Evolutionary conservation across 2,113 vertebrate species (phyloP).

Genomic region (Tachysurus vachellii): DNA sequence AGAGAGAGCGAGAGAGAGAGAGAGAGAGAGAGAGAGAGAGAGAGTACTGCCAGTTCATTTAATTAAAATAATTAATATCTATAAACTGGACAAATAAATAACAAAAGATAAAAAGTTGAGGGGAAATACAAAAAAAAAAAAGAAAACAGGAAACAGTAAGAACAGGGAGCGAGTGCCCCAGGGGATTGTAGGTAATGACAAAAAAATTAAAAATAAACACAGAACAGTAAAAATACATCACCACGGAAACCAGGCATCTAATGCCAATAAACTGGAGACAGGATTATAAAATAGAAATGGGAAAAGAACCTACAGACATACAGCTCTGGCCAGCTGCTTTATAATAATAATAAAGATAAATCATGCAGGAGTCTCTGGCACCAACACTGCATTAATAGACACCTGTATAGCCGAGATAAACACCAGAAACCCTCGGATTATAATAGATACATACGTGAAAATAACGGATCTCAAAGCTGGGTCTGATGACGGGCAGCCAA

Average conservation of each 20-base stretch:
- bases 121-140: neutral
- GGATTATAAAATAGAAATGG: neutral
- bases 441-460: no score
- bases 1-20: neutral
- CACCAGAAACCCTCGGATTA: neutral
- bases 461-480: neutral
- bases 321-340: neutral
- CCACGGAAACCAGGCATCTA: neutral
- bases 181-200: neutral
- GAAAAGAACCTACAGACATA: neutral
- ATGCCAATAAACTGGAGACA: neutral
- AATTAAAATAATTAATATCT: no score
- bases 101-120: neutral
- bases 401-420: neutral
- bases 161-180: neutral
- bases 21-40: neutral
- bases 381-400: neutral
- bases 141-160: neutral
- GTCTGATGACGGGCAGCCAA: neutral
- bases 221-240: slow-evolving; percentile 7
- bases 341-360: neutral
- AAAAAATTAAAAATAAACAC: neutral
- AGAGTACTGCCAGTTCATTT: neutral
- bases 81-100: neutral
- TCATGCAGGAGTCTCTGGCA: neutral